phyloP scores from a whole-genome alignment of 2,888 invertebrate genomes.

The Xanthostigma xanthostigma region DNA sequence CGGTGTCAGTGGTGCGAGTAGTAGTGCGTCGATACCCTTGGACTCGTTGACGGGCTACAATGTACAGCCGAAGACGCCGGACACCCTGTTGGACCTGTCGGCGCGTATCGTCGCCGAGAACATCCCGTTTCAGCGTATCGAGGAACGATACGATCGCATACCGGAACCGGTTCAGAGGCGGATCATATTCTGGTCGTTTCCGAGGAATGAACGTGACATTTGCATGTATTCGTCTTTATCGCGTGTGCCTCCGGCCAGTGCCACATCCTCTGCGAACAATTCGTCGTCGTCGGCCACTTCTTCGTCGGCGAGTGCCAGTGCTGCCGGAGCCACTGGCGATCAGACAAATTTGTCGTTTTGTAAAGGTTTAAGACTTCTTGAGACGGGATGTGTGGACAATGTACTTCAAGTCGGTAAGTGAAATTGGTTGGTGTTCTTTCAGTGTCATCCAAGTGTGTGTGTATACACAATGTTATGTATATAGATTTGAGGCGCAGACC shows the following conservation, averaged over 20 bases:
- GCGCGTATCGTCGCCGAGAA: constrained; percentile 72
- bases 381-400: constrained; percentile 68
- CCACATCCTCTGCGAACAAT: constrained; percentile 2
- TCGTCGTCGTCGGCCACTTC: constrained; percentile 1
- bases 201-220: constrained; percentile 73
- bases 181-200: constrained; percentile 82
- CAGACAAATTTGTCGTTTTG: constrained; percentile 73
- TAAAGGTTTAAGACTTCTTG: constrained; percentile 70
- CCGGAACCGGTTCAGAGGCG: constrained; percentile 78
- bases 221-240: constrained; percentile 78
- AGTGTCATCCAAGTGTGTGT: too few species aligned
- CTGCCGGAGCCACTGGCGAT: constrained; percentile 34
- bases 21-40: constrained; percentile 1
- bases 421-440: too few species aligned
- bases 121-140: constrained; percentile 74
- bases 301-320: constrained; percentile 20
- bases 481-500: too few species aligned
- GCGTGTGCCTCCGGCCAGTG: constrained; percentile 32
- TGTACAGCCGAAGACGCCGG: constrained; percentile 36
- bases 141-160: constrained; percentile 74
- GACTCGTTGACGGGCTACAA: constrained; percentile 18
- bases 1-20: constrained; percentile 3
- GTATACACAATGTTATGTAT: too few species aligned
- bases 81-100: constrained; percentile 66
- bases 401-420: constrained; percentile 81